phyloP scores from a whole-genome alignment of 1,140 invertebrate genomes.

The Drosophila equinoxialis region DNA sequence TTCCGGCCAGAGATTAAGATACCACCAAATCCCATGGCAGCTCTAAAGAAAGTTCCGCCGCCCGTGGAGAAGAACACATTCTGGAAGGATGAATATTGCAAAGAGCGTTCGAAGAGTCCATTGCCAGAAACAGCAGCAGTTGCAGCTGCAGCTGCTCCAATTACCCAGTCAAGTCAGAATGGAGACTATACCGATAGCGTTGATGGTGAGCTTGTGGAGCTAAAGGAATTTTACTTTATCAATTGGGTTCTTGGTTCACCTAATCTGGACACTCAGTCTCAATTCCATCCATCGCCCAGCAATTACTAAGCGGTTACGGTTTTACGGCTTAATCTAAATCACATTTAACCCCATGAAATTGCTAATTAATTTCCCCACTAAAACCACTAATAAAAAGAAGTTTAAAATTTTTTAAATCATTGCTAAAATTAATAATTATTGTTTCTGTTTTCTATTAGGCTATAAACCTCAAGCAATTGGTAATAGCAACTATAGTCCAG shows the following conservation, averaged over 20 bases:
- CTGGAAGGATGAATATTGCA: constrained; percentile 82
- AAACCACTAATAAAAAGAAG: constrained; percentile 55
- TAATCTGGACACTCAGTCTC: constrained; percentile 44
- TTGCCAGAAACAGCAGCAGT: constrained; percentile 51
- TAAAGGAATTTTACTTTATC: constrained; percentile 40
- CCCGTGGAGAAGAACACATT: constrained; percentile 82
- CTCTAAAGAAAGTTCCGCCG: constrained; percentile 83
- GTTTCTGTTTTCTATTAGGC: constrained; percentile 30
- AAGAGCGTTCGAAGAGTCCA: constrained; percentile 77
- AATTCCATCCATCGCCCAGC: constrained; percentile 64
- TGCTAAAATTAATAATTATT: background rate
- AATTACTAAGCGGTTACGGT: constrained; percentile 73
- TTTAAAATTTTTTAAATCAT: background rate
- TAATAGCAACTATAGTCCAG: constrained; percentile 6
- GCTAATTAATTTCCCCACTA: constrained; percentile 58
- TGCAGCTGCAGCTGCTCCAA: constrained; percentile 16
- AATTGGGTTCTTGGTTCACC: constrained; percentile 45
- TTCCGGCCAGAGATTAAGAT: constrained; percentile 88
- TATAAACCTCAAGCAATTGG: constrained; percentile 47
- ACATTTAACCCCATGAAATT: constrained; percentile 58
- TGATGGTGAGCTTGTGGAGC: constrained; percentile 72
- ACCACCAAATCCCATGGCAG: constrained; percentile 87
- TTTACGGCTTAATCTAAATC: constrained; percentile 58
- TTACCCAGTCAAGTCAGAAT: constrained; percentile 34
- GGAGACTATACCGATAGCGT: constrained; percentile 51